These are phyloP conservation scores for Chiropotes sagulatus DNA, from an alignment of 2,797 vertebrate genomes.

Conservation along the genomic window DNA sequence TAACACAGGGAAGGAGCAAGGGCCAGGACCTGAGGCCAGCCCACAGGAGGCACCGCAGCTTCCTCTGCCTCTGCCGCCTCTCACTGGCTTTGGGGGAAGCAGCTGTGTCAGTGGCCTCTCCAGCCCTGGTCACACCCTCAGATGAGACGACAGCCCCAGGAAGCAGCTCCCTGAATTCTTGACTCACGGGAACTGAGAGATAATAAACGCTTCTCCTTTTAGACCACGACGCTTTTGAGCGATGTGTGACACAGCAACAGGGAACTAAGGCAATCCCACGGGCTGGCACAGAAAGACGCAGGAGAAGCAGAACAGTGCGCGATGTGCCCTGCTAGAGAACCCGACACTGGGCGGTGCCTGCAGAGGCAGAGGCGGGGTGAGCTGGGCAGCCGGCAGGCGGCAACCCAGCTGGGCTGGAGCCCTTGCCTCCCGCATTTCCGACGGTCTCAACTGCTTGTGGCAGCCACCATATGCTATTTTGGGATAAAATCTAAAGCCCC, in stretches of 20 bases:
- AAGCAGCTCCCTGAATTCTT: not conserved
- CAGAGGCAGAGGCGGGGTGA: fast-evolving
- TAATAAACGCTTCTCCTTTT: not conserved
- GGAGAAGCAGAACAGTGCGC: fast-evolving
- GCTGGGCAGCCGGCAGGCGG: not conserved
- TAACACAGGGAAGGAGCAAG: not conserved
- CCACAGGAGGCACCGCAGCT: not conserved
- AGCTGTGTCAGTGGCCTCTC: not conserved
- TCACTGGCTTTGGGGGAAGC: not conserved
- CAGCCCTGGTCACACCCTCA: not conserved
- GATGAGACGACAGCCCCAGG: not conserved
- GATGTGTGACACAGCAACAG: not conserved
- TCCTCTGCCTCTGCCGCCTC: too few relatives aligned
- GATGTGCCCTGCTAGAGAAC: too few relatives aligned
- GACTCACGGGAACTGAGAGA: not conserved
- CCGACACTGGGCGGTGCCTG: fast-evolving
- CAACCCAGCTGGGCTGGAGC: fast-evolving
- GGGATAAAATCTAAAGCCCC: not conserved
- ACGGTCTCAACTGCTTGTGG: not conserved
- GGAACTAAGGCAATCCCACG: fast-evolving
- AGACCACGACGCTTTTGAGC: not conserved
- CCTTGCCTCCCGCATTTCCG: fast-evolving
- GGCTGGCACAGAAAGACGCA: fast-evolving
- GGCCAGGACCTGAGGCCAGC: not conserved
- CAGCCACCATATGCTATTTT: not conserved